Evolutionary conservation across 2,797 vertebrate genomes (phyloP).

Genomic region (Melanotaenia pygmaea): DNA sequence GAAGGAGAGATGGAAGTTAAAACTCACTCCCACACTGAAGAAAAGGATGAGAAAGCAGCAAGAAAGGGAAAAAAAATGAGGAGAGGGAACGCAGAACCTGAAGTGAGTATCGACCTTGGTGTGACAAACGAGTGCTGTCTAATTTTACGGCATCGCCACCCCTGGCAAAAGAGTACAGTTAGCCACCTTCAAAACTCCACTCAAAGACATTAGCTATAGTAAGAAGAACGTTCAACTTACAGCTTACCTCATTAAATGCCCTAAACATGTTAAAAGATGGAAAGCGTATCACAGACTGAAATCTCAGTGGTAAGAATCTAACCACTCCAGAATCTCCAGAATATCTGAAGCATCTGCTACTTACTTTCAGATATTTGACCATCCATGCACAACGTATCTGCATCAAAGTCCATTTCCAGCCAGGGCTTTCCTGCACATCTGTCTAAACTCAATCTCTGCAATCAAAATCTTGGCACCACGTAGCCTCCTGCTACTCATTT

Average conservation of each 20-base stretch:
- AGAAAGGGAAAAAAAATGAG: constrained; percentile 53
- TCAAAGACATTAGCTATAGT: constrained; percentile 60
- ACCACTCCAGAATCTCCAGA: not conserved
- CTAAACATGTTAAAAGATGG: constrained; percentile 17
- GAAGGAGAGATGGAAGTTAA: constrained; percentile 36
- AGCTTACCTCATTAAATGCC: constrained; percentile 35
- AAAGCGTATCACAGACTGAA: constrained; percentile 14
- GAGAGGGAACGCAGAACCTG: constrained; percentile 59
- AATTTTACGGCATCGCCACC: constrained; percentile 64
- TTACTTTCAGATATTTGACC: constrained; percentile 27
- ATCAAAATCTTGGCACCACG: constrained; percentile 35
- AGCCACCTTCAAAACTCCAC: constrained; percentile 71
- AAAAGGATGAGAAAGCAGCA: constrained; percentile 7
- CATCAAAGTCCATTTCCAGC: constrained; percentile 16
- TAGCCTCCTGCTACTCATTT: constrained; percentile 4
- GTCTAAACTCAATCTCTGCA: constrained; percentile 29
- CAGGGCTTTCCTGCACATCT: constrained; percentile 42
- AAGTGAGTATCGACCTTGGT: constrained; percentile 75
- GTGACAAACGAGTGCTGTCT: constrained; percentile 73
- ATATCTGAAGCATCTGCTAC: constrained; percentile 44
- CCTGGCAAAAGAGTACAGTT: constrained; percentile 43
- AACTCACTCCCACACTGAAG: constrained; percentile 47
- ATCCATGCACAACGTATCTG: constrained; percentile 32
- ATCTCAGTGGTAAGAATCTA: not conserved
- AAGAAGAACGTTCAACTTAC: constrained; percentile 27